phyloP scores from a whole-genome alignment of 1,140 invertebrate genomes.

The Heliconius melpomene region DNA sequence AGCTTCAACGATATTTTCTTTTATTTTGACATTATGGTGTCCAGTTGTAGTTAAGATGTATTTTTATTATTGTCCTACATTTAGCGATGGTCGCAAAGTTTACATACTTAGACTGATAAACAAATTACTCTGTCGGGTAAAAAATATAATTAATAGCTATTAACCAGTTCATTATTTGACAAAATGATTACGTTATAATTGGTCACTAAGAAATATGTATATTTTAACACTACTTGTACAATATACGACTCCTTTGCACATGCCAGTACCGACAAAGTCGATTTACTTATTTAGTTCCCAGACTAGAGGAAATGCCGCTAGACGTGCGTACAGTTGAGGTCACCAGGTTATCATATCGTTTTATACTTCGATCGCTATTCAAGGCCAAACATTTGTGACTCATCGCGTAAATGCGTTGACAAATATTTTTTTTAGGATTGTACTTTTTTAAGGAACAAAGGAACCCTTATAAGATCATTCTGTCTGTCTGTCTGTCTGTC shows the following conservation, averaged over 20 bases:
- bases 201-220: background rate
- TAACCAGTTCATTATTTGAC: no score
- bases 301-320: conserved; percentile 17
- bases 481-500: no score
- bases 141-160: no score
- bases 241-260: background rate
- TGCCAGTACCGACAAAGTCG: conserved; percentile 15
- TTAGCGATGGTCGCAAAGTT: no score
- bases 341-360: conserved; percentile 18
- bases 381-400: conserved; percentile 22
- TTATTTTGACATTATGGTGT: no score
- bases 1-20: no score
- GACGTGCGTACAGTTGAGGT: conserved; percentile 10
- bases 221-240: background rate
- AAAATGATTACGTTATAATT: no score
- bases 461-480: no score
- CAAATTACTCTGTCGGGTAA: no score
- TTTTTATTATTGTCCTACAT: no score
- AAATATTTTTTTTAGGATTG: background rate
- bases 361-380: conserved; percentile 16
- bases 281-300: conserved; percentile 16
- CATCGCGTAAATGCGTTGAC: background rate
- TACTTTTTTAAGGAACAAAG: background rate
- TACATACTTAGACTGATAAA: no score
- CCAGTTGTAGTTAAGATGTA: no score